phyloP scores from a whole-genome alignment of 2,888 invertebrate genomes.

The Phengaris arion region DNA sequence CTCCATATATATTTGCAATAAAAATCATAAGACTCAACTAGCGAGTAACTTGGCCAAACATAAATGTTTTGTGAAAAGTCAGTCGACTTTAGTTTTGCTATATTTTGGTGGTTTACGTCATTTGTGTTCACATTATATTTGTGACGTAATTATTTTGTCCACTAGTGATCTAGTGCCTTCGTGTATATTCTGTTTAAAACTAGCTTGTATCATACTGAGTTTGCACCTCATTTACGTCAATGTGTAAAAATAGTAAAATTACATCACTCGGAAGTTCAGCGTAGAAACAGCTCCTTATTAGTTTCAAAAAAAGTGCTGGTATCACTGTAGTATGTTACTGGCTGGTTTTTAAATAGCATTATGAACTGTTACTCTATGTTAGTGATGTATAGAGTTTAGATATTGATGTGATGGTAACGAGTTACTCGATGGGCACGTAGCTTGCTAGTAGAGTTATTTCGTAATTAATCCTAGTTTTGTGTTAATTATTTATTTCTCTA shows the following conservation, averaged over 20 bases:
- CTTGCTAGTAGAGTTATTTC: background rate
- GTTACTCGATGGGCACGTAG: conserved; percentile 38
- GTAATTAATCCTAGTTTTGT: background rate
- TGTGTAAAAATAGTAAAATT: background rate
- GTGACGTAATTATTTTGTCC: conserved; percentile 42
- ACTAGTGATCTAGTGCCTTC: conserved; percentile 76
- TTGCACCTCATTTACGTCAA: no score
- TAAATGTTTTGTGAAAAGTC: conserved; percentile 1
- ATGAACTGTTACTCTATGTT: conserved; percentile 64
- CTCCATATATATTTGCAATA: conserved; percentile 6
- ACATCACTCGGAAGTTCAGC: conserved; percentile 15
- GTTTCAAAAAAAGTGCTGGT: background rate
- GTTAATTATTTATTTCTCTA: no score
- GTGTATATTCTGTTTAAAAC: conserved; percentile 39
- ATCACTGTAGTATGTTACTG: conserved; percentile 3
- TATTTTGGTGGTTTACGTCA: background rate
- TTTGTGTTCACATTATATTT: conserved; percentile 31
- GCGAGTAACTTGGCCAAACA: conserved; percentile 17
- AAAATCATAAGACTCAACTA: background rate
- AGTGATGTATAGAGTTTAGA: conserved; percentile 61
- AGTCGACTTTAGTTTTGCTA: background rate
- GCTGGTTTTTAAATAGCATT: conserved; percentile 30
- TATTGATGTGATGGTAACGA: conserved; percentile 39
- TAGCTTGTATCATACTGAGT: conserved; percentile 4
- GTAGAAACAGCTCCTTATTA: background rate